These are phyloP conservation scores for Patella caerulea DNA, from an alignment of 2,888 invertebrate species.

Conservation along the genomic window DNA sequence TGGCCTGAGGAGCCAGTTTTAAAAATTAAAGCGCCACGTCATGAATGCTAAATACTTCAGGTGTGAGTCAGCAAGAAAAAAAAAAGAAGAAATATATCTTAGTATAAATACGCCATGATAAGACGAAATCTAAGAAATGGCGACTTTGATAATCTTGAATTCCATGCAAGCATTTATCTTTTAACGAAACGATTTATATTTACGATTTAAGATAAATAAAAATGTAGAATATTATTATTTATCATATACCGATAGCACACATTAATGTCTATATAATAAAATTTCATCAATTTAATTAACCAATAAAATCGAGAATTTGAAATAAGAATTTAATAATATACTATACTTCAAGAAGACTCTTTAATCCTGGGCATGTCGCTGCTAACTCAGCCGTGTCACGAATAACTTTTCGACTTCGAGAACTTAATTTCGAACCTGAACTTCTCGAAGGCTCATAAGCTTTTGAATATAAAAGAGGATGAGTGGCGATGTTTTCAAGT, in stretches of 20 bases:
- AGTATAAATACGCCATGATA: too few species aligned
- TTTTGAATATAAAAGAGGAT: slow-evolving; percentile 42
- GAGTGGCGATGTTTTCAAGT: slow-evolving; percentile 59
- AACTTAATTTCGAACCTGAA: slow-evolving; percentile 50
- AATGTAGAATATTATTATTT: too few species aligned
- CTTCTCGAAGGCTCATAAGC: slow-evolving; percentile 35
- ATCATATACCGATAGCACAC: too few species aligned
- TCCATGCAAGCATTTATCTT: too few species aligned
- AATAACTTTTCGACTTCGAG: slow-evolving; percentile 60
- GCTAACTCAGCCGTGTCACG: slow-evolving; percentile 64
- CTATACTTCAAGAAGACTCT: slow-evolving; percentile 65
- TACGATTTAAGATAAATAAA: too few species aligned
- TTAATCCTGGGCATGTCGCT: slow-evolving; percentile 60
- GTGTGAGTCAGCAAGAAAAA: slow-evolving; percentile 22
- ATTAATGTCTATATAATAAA: too few species aligned
- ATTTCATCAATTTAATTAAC: too few species aligned
- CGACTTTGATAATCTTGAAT: too few species aligned
- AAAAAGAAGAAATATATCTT: background rate
- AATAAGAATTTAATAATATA: slow-evolving; percentile 12
- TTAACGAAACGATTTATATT: too few species aligned
- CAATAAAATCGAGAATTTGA: background rate
- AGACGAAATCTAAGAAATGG: too few species aligned
- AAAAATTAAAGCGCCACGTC: slow-evolving; percentile 7
- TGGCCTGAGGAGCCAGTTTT: too few species aligned
- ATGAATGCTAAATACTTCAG: slow-evolving; percentile 14